Conservation (phyloP, 1,140 invertebrate species). For the Ceratina calcarata region DNA sequence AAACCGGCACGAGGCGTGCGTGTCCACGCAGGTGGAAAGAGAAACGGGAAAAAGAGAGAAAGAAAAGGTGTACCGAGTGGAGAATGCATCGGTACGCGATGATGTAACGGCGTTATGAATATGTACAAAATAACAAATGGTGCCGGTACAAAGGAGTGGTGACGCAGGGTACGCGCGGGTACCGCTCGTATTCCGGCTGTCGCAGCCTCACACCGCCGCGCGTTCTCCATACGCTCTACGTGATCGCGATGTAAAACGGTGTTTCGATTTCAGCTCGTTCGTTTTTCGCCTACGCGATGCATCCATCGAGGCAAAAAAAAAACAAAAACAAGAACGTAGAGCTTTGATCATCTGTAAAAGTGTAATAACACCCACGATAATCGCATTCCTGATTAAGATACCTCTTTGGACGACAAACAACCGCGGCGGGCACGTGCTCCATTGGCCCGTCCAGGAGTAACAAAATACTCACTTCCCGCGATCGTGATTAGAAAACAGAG, state of each 20-base stretch:
- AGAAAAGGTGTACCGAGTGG: slow-evolving; percentile 41
- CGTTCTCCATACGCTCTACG: slow-evolving; percentile 63
- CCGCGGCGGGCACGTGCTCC: slow-evolving; percentile 46
- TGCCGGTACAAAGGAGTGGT: slow-evolving; percentile 59
- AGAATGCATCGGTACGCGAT: slow-evolving; percentile 67
- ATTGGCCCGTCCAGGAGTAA: slow-evolving; percentile 35
- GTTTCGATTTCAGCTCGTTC: slow-evolving; percentile 62
- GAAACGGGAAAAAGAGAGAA: slow-evolving; percentile 57
- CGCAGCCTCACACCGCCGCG: slow-evolving; percentile 59
- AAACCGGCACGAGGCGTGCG: slow-evolving; percentile 52
- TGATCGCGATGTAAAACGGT: slow-evolving; percentile 65
- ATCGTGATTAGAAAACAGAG: slow-evolving; percentile 15
- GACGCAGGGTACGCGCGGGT: slow-evolving; percentile 58
- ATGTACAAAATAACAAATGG: slow-evolving; percentile 74
- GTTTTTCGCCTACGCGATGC: slow-evolving; percentile 43
- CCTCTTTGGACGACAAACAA: slow-evolving; percentile 38
- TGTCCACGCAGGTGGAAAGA: slow-evolving; percentile 58
- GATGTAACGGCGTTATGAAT: slow-evolving; percentile 75
- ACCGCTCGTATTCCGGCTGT: slow-evolving; percentile 63
- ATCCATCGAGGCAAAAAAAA: neutral
- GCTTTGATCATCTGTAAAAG: slow-evolving; percentile 6
- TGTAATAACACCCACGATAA: slow-evolving; percentile 51
- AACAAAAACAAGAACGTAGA: neutral
- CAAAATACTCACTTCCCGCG: slow-evolving; percentile 42
- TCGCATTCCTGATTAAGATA: slow-evolving; percentile 62